Evolutionary conservation across 1,140 invertebrate species (phyloP).

Genomic region (Trissolcus basalis): DNA sequence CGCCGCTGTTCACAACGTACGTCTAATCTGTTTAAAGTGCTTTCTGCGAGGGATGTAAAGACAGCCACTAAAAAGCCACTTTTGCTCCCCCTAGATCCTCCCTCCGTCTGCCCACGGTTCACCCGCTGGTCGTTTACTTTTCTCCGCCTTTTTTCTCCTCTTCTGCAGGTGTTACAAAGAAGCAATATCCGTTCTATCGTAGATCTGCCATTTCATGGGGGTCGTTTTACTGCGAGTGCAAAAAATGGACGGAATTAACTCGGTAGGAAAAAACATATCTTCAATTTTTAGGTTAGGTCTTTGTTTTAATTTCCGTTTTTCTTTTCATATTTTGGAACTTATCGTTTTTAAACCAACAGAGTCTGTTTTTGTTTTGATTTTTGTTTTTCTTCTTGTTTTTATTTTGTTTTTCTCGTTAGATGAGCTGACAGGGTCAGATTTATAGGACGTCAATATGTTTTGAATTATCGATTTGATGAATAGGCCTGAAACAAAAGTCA

Average conservation of each 20-base stretch:
- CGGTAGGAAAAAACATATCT: conserved; percentile 51
- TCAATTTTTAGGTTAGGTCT: too few relatives aligned
- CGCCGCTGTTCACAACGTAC: conserved; percentile 44
- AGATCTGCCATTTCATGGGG: conserved; percentile 45
- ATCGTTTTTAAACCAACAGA: too few relatives aligned
- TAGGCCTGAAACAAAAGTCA: conserved; percentile 16
- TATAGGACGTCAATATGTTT: too few relatives aligned
- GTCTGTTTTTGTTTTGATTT: too few relatives aligned
- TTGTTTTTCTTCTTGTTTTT: too few relatives aligned
- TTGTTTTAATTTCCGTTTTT: too few relatives aligned
- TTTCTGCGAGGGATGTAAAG: conserved; percentile 45
- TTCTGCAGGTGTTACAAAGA: conserved; percentile 54
- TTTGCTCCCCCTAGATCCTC: conserved; percentile 19
- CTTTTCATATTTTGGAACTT: too few relatives aligned
- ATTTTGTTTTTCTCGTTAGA: too few relatives aligned
- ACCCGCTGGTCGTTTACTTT: conserved; percentile 21
- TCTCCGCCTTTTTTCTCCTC: conserved; percentile 11
- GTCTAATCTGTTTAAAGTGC: conserved; percentile 54
- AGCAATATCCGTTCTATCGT: conserved; percentile 57
- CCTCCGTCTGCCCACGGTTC: conserved; percentile 15
- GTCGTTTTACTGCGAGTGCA: conserved; percentile 6
- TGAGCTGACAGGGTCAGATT: too few relatives aligned
- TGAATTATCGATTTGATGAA: too few relatives aligned
- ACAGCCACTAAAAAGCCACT: conserved; percentile 51
- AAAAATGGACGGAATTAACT: conserved; percentile 13